Evolutionary conservation across 2,113 vertebrate species (phyloP).

Genomic region (Sakesphorus luctuosus): DNA sequence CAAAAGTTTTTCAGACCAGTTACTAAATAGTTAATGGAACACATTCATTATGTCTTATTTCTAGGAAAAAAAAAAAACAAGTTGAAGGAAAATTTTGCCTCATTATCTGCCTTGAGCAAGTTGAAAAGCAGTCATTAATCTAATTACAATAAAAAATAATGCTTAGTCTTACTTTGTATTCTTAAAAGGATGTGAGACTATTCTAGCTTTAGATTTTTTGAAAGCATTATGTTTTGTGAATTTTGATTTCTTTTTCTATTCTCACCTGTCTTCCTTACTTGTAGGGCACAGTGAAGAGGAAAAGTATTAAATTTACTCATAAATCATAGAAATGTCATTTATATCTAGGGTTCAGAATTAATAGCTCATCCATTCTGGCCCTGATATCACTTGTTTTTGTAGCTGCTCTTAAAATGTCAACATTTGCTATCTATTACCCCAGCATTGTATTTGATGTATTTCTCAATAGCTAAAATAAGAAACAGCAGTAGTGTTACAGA

Average conservation of each 20-base stretch:
- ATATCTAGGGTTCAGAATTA: neutral
- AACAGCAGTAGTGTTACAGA: neutral
- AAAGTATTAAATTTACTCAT: neutral
- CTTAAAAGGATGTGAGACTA: neutral
- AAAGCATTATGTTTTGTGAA: neutral
- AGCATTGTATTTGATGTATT: neutral
- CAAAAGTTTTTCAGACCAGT: neutral
- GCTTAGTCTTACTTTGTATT: neutral
- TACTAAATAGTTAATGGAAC: constrained; percentile 27
- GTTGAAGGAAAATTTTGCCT: neutral
- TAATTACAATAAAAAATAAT: neutral
- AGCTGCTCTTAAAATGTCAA: neutral
- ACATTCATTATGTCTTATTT: neutral
- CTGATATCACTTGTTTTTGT: neutral
- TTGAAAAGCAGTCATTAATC: neutral
- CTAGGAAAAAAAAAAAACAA: constrained; percentile 38
- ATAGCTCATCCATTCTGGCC: neutral
- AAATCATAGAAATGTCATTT: neutral
- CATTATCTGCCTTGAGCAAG: neutral
- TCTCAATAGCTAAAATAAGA: neutral
- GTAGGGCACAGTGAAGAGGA: neutral
- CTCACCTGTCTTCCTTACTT: neutral
- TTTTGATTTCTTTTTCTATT: neutral
- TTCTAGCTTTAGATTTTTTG: neutral
- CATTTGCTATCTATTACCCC: neutral